These are phyloP conservation scores for Thymelicus lineola DNA, from an alignment of 2,888 invertebrate genomes.

Conservation along the genomic window DNA sequence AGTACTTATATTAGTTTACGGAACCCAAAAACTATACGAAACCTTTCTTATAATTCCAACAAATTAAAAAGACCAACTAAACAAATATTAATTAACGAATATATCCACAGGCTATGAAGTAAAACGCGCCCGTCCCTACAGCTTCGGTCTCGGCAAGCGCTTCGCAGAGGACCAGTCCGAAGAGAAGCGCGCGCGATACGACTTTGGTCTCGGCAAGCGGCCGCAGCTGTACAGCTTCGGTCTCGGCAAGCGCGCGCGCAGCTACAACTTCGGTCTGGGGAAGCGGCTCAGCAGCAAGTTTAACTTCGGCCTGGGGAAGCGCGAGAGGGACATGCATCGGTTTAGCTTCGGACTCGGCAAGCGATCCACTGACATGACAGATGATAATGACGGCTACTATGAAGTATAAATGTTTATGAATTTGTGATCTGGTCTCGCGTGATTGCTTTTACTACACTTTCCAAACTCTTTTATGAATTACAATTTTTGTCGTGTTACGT, in stretches of 20 bases:
- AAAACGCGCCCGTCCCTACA: constrained; percentile 87
- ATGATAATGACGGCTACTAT: constrained; percentile 63
- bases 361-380: constrained; percentile 65
- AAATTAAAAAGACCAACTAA: not conserved
- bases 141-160: constrained; percentile 89
- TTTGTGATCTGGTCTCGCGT: constrained; percentile 30
- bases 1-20: too few relatives aligned
- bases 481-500: too few relatives aligned
- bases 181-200: constrained; percentile 73
- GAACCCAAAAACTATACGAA: not conserved
- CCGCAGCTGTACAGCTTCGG: constrained; percentile 80
- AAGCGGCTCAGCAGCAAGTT: constrained; percentile 82
- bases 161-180: constrained; percentile 66
- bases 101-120: constrained; percentile 66
- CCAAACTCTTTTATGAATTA: not conserved
- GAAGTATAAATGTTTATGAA: constrained; percentile 60
- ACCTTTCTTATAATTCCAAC: not conserved
- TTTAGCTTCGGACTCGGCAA: constrained; percentile 86
- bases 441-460: constrained; percentile 8
- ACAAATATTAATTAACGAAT: too few relatives aligned
- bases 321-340: constrained; percentile 78
- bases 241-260: constrained; percentile 75
- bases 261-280: constrained; percentile 85
- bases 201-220: constrained; percentile 78
- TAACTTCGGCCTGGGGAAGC: constrained; percentile 85